Percentiles rank a stretch among this genome's conserved stretches.
Conservation (phyloP, 2,888 invertebrate genomes). For the Choristoneura rosaceana region DNA sequence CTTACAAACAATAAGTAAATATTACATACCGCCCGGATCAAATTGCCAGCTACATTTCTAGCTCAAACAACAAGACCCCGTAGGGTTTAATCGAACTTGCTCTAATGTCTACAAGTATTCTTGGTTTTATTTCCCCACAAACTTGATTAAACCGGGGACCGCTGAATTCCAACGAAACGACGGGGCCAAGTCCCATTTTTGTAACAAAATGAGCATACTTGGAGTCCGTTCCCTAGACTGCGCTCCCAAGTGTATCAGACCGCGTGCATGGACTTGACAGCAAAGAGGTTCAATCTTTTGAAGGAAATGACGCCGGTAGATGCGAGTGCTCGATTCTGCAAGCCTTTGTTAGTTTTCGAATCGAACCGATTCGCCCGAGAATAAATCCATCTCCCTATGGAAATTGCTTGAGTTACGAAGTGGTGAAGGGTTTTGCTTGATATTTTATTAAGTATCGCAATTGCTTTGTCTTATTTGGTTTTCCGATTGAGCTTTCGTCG, state of each 20-base stretch:
- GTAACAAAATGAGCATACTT: conserved; percentile 17
- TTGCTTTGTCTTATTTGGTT: neutral
- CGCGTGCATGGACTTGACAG: conserved; percentile 20
- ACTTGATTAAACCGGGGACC: neutral
- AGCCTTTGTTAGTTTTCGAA: conserved; percentile 26
- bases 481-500: neutral
- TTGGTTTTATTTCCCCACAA: neutral
- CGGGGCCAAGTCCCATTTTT: conserved; percentile 9
- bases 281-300: conserved; percentile 35
- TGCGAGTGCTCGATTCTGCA: conserved; percentile 15
- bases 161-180: conserved; percentile 3
- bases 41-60: neutral
- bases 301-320: conserved; percentile 15
- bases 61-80: neutral
- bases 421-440: neutral
- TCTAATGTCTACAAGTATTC: conserved; percentile 8
- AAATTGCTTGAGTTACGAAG: conserved; percentile 6
- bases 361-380: conserved; percentile 7
- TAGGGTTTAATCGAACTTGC: conserved; percentile 9
- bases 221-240: conserved; percentile 12
- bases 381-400: conserved; percentile 11
- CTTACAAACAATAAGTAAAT: conserved; percentile 32
- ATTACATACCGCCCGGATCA: conserved; percentile 10
- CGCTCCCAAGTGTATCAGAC: conserved; percentile 17
- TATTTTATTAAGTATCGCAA: conserved; percentile 3